Percentiles rank a stretch among this genome's conserved stretches.
These are phyloP conservation scores for Macroglossus sobrinus DNA, from an alignment of 2,113 vertebrate genomes.

Conservation along the genomic window DNA sequence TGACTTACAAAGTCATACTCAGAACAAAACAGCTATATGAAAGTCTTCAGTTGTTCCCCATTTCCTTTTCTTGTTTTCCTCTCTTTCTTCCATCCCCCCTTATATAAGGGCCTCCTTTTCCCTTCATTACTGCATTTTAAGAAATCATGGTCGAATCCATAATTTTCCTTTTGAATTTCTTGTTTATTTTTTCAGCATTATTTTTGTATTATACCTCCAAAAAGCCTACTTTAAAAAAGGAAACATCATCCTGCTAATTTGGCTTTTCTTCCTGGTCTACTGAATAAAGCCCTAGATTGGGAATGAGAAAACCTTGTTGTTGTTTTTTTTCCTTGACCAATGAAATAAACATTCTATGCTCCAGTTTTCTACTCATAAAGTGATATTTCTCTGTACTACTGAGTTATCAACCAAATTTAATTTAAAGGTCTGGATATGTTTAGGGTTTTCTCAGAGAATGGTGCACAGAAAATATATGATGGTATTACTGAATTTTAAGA, in stretches of 20 bases:
- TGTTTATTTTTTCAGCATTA: neutral
- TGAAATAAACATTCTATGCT: neutral
- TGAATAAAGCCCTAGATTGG: neutral
- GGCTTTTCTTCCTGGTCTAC: neutral
- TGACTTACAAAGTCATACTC: neutral
- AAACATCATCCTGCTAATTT: neutral
- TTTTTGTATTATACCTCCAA: neutral
- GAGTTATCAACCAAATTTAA: neutral
- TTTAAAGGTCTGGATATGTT: neutral
- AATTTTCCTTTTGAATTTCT: neutral
- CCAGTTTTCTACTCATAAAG: neutral
- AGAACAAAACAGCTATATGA: neutral
- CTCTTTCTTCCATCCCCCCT: neutral
- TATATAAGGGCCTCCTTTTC: neutral
- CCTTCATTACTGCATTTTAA: neutral
- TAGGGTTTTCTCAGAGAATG: neutral
- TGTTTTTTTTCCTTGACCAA: conserved; percentile 11
- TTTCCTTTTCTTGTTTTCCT: neutral
- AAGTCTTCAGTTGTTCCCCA: neutral
- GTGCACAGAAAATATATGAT: neutral
- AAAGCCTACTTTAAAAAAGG: neutral
- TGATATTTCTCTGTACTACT: neutral
- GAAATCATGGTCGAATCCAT: neutral
- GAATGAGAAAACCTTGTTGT: conserved; percentile 16
- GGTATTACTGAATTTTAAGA: neutral